Percentiles rank a stretch among this genome's conserved stretches.
phyloP scores from a whole-genome alignment of 2,888 invertebrate genomes.

The Noctua fimbriata region DNA sequence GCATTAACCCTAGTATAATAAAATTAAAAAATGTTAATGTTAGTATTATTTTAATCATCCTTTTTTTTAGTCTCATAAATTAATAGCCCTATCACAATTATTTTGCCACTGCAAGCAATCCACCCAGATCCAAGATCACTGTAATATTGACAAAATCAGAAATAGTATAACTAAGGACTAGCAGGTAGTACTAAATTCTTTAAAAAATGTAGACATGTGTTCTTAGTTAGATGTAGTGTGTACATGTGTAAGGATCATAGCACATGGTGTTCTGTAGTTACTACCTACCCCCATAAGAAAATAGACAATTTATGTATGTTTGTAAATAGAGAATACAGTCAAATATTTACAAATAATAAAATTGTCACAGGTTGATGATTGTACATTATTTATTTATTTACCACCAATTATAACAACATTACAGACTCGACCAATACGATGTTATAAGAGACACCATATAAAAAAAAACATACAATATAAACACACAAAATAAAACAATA shows the following conservation, averaged over 20 bases:
- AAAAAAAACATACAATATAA: too few relatives aligned
- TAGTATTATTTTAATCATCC: slow-evolving; percentile 22
- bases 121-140: not conserved
- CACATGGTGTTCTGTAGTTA: not conserved
- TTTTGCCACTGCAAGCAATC: not conserved
- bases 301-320: not conserved
- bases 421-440: too few relatives aligned
- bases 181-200: not conserved
- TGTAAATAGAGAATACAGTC: not conserved
- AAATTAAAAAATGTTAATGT: slow-evolving; percentile 50
- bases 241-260: not conserved
- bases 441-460: too few relatives aligned
- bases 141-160: not conserved
- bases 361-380: too few relatives aligned
- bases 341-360: too few relatives aligned
- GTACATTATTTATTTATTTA: too few relatives aligned
- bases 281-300: not conserved
- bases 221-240: not conserved
- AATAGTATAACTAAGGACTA: not conserved
- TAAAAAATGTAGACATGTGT: not conserved
- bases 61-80: not conserved
- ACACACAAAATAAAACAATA: too few relatives aligned
- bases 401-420: too few relatives aligned
- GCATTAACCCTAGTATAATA: slow-evolving; percentile 66
- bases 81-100: not conserved